Evolutionary conservation across 2,888 invertebrate genomes (phyloP).

Genomic region (Pogonocherus hispidulus): DNA sequence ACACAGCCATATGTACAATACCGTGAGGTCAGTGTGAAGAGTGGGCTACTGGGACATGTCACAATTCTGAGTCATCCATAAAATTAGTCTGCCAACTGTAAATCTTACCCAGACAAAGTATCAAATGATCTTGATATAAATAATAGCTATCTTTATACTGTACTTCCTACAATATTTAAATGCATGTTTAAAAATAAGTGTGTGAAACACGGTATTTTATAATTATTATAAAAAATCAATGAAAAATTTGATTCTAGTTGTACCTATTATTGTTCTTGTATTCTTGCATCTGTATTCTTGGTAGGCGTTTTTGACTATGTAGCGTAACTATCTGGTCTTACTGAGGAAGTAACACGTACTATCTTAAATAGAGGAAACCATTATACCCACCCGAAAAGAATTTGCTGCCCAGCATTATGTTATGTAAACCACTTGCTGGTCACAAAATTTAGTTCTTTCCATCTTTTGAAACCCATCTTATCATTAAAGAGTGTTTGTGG

Average conservation of each 20-base stretch:
- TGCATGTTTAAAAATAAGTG: too few relatives aligned
- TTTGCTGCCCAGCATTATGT: background rate
- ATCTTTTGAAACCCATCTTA: too few relatives aligned
- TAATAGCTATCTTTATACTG: too few relatives aligned
- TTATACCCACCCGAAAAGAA: background rate
- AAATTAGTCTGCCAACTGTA: background rate
- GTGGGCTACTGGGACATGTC: background rate
- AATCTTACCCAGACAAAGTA: background rate
- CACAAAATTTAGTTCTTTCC: background rate
- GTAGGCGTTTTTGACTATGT: too few relatives aligned
- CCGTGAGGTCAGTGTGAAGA: background rate
- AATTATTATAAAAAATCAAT: too few relatives aligned
- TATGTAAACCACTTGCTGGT: conserved; percentile 2
- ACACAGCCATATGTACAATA: background rate
- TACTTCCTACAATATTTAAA: too few relatives aligned
- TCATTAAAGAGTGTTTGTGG: too few relatives aligned
- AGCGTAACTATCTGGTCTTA: background rate
- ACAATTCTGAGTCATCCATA: background rate
- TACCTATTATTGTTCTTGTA: too few relatives aligned
- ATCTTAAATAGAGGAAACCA: background rate
- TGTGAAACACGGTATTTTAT: too few relatives aligned
- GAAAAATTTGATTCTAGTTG: too few relatives aligned
- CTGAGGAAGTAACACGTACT: background rate
- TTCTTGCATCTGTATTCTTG: too few relatives aligned
- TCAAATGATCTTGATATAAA: background rate